These are phyloP conservation scores for Pelobates cultripes DNA, from an alignment of 2,797 vertebrate species.

Conservation along the genomic window DNA sequence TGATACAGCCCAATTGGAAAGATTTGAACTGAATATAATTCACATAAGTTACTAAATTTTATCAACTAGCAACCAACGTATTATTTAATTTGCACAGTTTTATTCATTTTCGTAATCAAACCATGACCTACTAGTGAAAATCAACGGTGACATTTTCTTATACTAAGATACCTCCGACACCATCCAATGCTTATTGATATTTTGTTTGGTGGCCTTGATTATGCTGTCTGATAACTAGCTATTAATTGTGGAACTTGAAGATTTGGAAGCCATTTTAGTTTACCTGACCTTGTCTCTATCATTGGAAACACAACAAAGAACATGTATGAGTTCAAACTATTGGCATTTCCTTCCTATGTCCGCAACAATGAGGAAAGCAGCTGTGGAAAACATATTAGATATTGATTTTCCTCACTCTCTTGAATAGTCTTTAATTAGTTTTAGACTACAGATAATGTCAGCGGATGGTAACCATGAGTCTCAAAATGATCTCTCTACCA, in stretches of 20 bases:
- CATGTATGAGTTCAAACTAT: slow-evolving; percentile 79
- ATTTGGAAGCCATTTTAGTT: slow-evolving; percentile 61
- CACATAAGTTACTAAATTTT: slow-evolving; percentile 7
- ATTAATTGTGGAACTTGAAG: slow-evolving; percentile 57
- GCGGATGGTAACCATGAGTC: slow-evolving; percentile 72
- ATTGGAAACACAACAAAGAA: slow-evolving; percentile 68
- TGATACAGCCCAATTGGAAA: not conserved
- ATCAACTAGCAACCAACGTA: slow-evolving; percentile 17
- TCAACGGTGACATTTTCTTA: slow-evolving; percentile 42
- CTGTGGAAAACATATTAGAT: slow-evolving; percentile 82
- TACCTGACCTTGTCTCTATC: slow-evolving; percentile 74
- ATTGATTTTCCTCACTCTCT: slow-evolving; percentile 78
- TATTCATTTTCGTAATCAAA: slow-evolving; percentile 2
- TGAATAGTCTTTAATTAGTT: slow-evolving; percentile 84
- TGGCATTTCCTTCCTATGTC: slow-evolving; percentile 72
- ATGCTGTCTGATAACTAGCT: slow-evolving; percentile 38
- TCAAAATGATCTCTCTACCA: slow-evolving; percentile 45
- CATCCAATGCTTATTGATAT: slow-evolving; percentile 45
- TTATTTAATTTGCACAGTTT: slow-evolving; percentile 20
- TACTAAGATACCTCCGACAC: slow-evolving; percentile 28
- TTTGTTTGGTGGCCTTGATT: slow-evolving; percentile 51
- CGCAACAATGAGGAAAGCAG: slow-evolving; percentile 75
- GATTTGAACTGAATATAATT: not conserved
- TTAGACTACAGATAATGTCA: slow-evolving; percentile 85
- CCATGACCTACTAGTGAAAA: slow-evolving; percentile 46